Conservation (phyloP, 2,888 invertebrate species). For the Taenaris catops region DNA sequence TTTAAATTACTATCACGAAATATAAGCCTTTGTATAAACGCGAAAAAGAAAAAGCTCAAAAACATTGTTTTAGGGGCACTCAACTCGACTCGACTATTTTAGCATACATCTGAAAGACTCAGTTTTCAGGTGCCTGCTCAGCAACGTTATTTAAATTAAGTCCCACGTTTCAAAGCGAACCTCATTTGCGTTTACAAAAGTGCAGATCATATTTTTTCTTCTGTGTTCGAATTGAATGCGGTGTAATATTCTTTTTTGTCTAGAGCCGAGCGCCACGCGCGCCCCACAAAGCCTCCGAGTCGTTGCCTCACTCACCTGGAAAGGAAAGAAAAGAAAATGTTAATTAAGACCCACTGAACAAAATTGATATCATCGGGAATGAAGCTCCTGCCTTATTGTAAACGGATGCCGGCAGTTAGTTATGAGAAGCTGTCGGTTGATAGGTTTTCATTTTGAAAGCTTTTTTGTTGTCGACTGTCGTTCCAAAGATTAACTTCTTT, state of each 20-base stretch:
- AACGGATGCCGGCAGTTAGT: conserved; percentile 54
- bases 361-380: conserved; percentile 70
- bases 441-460: conserved; percentile 22
- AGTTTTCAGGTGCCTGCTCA: conserved; percentile 37
- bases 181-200: conserved; percentile 75
- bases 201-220: conserved; percentile 70
- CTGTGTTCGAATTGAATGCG: conserved; percentile 70
- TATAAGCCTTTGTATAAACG: conserved; percentile 6
- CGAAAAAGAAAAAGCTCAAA: conserved; percentile 10
- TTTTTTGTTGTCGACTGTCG: conserved; percentile 16
- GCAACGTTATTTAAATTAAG: conserved; percentile 61
- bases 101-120: conserved; percentile 27
- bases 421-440: conserved; percentile 28
- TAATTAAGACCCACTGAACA: conserved; percentile 75
- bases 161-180: conserved; percentile 61
- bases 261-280: conserved; percentile 38
- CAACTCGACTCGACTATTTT: conserved; percentile 24
- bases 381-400: conserved; percentile 60
- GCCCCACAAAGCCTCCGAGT: conserved; percentile 60
- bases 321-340: conserved; percentile 77
- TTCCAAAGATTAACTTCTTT: conserved; percentile 19
- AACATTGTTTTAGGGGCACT: conserved; percentile 23
- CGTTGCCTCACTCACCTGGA: conserved; percentile 74
- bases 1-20: conserved; percentile 1
- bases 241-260: conserved; percentile 72